Evolutionary conservation across 2,888 invertebrate species (phyloP).

Genomic region (Acanthoscelides obtectus): DNA sequence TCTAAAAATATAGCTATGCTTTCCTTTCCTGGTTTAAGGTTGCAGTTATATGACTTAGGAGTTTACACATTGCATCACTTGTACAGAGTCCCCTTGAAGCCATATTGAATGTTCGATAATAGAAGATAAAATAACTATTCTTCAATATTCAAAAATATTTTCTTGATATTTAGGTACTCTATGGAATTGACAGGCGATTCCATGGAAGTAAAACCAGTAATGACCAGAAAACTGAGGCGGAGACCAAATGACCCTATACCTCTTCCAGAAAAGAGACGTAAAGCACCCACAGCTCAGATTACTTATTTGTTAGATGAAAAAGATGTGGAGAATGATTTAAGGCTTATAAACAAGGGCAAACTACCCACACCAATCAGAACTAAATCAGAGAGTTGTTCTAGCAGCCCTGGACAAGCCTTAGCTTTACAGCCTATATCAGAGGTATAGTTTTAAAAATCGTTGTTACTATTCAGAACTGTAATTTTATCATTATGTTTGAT

Average conservation of each 20-base stretch:
- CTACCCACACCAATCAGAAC: constrained; percentile 51
- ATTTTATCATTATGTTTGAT: too few species aligned
- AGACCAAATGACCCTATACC: constrained; percentile 93
- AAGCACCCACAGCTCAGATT: constrained; percentile 78
- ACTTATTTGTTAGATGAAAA: constrained; percentile 84
- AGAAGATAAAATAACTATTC: too few species aligned
- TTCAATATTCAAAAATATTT: too few species aligned
- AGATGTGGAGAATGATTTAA: constrained; percentile 82
- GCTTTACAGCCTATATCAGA: not conserved
- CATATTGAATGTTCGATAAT: too few species aligned
- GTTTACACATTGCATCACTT: too few species aligned
- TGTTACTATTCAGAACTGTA: not conserved
- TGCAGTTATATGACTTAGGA: too few species aligned
- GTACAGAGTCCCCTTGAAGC: too few species aligned
- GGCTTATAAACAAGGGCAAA: constrained; percentile 58
- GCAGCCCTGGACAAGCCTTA: constrained; percentile 47
- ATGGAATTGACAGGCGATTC: constrained; percentile 75
- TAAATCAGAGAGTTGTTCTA: constrained; percentile 44
- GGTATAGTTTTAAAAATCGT: not conserved
- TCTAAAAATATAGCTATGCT: too few species aligned
- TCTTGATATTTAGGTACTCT: constrained; percentile 46
- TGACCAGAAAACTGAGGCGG: constrained; percentile 86
- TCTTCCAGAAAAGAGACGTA: constrained; percentile 80
- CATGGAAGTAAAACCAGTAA: constrained; percentile 78
- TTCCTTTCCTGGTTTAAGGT: too few species aligned